Conservation (phyloP, 1,140 invertebrate species). For the Drosophila auraria region DNA sequence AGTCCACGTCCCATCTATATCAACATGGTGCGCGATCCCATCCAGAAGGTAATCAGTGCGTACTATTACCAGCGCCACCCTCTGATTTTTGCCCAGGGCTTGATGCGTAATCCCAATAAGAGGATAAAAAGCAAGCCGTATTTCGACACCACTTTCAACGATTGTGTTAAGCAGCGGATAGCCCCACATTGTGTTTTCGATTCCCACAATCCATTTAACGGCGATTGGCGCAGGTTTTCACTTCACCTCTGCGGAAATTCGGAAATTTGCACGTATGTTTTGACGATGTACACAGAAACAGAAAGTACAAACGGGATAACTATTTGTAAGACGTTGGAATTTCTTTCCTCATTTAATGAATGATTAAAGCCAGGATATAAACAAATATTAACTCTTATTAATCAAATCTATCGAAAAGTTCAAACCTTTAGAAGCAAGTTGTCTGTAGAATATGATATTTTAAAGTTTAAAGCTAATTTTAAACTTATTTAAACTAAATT, state of each 20-base stretch:
- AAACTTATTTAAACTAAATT: no score
- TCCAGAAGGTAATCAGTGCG: constrained; percentile 95
- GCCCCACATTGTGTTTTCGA: constrained; percentile 90
- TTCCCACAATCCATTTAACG: constrained; percentile 89
- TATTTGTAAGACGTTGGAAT: neutral
- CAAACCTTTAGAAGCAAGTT: no score
- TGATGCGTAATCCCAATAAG: constrained; percentile 92
- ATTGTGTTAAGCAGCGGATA: constrained; percentile 90
- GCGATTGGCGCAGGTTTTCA: constrained; percentile 91
- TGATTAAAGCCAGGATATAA: neutral
- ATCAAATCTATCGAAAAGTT: neutral
- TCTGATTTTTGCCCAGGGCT: constrained; percentile 87
- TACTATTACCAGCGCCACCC: constrained; percentile 90
- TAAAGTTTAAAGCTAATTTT: no score
- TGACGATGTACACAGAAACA: neutral
- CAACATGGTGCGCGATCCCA: constrained; percentile 94
- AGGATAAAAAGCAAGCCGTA: constrained; percentile 91
- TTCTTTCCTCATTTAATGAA: no score
- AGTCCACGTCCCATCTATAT: constrained; percentile 93
- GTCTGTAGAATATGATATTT: no score
- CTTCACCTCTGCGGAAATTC: constrained; percentile 95
- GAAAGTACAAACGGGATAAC: neutral
- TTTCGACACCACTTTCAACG: constrained; percentile 95
- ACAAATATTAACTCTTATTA: no score
- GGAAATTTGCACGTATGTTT: constrained; percentile 70